Evolutionary conservation across 2,797 vertebrate genomes (phyloP).

Genomic region (Siniperca scherzeri): DNA sequence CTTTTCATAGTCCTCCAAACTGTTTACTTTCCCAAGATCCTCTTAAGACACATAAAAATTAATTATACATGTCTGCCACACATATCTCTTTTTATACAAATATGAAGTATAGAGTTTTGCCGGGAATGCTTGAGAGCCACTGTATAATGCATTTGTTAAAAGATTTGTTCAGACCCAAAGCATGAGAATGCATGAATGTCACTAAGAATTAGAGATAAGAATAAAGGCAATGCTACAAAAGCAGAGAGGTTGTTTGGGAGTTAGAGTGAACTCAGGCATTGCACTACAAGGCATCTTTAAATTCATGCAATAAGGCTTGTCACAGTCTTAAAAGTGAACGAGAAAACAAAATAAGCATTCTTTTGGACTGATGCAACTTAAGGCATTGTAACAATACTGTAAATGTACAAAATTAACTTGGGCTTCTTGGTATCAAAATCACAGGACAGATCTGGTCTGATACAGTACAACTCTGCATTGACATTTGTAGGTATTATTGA

Average conservation of each 20-base stretch:
- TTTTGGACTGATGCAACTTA: background rate
- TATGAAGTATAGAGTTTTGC: background rate
- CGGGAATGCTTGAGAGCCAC: slow-evolving; percentile 31
- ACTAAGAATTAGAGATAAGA: slow-evolving; percentile 47
- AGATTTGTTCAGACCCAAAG: slow-evolving; percentile 55
- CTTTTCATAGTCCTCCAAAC: background rate
- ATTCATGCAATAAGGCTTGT: slow-evolving; percentile 1
- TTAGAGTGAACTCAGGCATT: slow-evolving; percentile 23
- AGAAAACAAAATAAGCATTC: slow-evolving; percentile 10
- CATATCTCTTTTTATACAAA: slow-evolving; percentile 24
- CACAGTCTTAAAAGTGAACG: background rate
- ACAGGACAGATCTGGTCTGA: background rate
- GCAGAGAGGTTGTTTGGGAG: slow-evolving; percentile 3
- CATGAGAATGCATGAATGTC: slow-evolving; percentile 54
- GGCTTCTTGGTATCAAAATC: background rate
- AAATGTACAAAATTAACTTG: background rate
- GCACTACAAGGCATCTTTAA: slow-evolving; percentile 11
- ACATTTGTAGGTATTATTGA: background rate
- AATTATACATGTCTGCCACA: slow-evolving; percentile 10
- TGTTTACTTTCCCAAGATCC: slow-evolving; percentile 19
- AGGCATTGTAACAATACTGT: background rate
- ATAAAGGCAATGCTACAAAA: slow-evolving; percentile 15
- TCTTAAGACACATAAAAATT: slow-evolving; percentile 10
- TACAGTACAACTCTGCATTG: background rate
- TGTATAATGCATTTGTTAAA: slow-evolving; percentile 62